These are phyloP conservation scores for Flexamia atlantica DNA, from an alignment of 2,888 invertebrate genomes.

Conservation along the genomic window DNA sequence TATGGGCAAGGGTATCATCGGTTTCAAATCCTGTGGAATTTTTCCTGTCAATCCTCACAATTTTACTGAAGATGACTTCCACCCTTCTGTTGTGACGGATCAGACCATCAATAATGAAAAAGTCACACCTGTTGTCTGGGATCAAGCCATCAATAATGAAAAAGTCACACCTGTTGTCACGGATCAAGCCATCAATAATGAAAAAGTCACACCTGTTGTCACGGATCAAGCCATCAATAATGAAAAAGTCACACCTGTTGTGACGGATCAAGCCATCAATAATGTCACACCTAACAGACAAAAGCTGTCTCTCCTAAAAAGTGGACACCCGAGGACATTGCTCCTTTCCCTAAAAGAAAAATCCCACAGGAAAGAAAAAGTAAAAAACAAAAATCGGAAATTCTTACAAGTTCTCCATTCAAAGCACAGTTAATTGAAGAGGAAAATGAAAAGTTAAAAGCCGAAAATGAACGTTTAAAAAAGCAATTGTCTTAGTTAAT, in stretches of 20 bases:
- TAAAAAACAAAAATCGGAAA: constrained; percentile 41
- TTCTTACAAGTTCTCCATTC: constrained; percentile 48
- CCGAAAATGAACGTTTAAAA: constrained; percentile 23
- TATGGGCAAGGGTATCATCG: constrained; percentile 34
- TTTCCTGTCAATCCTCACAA: constrained; percentile 41
- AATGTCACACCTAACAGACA: constrained; percentile 26
- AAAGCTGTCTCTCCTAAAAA: constrained; percentile 35
- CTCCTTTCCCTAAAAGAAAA: constrained; percentile 42
- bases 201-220: neutral
- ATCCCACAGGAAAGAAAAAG: constrained; percentile 24
- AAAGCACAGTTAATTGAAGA: constrained; percentile 13
- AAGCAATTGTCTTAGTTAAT: neutral
- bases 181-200: constrained; percentile 2
- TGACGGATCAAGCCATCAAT: too few relatives aligned
- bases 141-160: too few relatives aligned
- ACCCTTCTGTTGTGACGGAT: constrained; percentile 31
- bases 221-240: neutral
- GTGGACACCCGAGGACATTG: constrained; percentile 40
- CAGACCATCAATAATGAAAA: too few relatives aligned
- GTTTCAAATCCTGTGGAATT: constrained; percentile 42
- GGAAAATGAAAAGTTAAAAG: constrained; percentile 6
- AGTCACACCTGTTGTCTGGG: too few relatives aligned
- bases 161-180: too few relatives aligned
- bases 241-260: too few relatives aligned
- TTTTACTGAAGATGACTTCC: constrained; percentile 57